A percentile compares a stretch with the other conserved stretches of the same genome.
These are phyloP conservation scores for Gobio gobio DNA, from an alignment of 2,113 vertebrate species.

Conservation along the genomic window DNA sequence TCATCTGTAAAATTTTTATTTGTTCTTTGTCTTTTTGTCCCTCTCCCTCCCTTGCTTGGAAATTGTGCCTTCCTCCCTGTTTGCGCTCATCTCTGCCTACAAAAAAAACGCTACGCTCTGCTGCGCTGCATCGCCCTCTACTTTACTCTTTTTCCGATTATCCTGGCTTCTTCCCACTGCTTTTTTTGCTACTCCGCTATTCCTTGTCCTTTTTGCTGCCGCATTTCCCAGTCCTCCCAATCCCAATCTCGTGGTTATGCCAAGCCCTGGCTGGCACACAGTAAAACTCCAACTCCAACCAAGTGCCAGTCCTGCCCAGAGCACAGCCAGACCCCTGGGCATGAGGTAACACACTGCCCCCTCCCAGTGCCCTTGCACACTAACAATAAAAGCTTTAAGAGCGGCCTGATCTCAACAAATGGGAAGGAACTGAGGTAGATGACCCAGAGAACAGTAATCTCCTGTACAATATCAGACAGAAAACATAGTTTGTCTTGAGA, in stretches of 20 bases:
- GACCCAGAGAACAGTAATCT: not conserved
- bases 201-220: conserved; percentile 55
- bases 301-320: conserved; percentile 92
- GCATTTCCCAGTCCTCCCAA: conserved; percentile 88
- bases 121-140: conserved; percentile 10
- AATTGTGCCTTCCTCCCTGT: conserved; percentile 42
- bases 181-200: conserved; percentile 40
- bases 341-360: conserved; percentile 77
- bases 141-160: conserved; percentile 27
- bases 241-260: conserved; percentile 96
- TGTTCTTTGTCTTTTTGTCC: conserved; percentile 64
- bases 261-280: conserved; percentile 99
- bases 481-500: not conserved
- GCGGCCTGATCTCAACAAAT: not conserved
- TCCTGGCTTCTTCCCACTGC: conserved; percentile 16
- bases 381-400: conserved; percentile 36
- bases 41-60: conserved; percentile 61
- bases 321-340: conserved; percentile 74
- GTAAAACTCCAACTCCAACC: conserved; percentile 91
- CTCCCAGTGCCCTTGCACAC: conserved; percentile 35
- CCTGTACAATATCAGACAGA: not conserved
- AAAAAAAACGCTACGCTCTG: conserved; percentile 22
- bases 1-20: conserved; percentile 73
- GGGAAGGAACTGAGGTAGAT: conserved; percentile 1
- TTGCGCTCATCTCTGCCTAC: conserved; percentile 38